These are phyloP conservation scores for Drosophila tropicalis DNA, from an alignment of 1,140 invertebrate species.

Conservation along the genomic window DNA sequence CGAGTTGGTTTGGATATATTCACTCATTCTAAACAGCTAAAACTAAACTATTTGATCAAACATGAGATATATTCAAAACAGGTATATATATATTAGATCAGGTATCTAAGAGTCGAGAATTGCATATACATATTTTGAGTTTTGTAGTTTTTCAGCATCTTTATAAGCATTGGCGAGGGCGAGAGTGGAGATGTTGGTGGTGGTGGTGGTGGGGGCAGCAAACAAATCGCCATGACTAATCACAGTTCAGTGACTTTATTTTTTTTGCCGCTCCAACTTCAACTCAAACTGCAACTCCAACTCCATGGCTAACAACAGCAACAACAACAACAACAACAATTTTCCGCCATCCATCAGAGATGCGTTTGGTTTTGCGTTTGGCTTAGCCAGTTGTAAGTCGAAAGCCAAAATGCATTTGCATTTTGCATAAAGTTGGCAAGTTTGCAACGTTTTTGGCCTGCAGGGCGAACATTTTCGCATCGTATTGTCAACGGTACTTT, in stretches of 20 bases:
- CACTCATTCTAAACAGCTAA: too few species aligned
- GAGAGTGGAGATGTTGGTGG: too few species aligned
- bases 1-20: too few species aligned
- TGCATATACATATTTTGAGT: too few species aligned
- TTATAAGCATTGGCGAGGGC: background rate
- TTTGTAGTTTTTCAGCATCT: slow-evolving; percentile 1
- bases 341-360: slow-evolving; percentile 64
- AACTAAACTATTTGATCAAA: too few species aligned
- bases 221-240: slow-evolving; percentile 55
- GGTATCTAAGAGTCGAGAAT: background rate
- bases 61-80: too few species aligned
- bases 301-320: slow-evolving; percentile 24
- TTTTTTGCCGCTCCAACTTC: slow-evolving; percentile 26
- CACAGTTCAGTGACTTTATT: slow-evolving; percentile 57
- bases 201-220: background rate
- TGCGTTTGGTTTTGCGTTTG: slow-evolving; percentile 27
- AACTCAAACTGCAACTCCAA: slow-evolving; percentile 37
- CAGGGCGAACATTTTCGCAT: slow-evolving; percentile 53
- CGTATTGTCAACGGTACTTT: slow-evolving; percentile 74
- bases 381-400: background rate
- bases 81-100: too few species aligned
- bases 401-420: slow-evolving; percentile 71
- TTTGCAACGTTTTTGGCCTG: slow-evolving; percentile 58
- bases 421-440: slow-evolving; percentile 73
- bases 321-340: background rate